Percentiles rank a stretch among this genome's conserved stretches.
phyloP scores from a whole-genome alignment of 53 echinoderm and acorn worm genomes.

The Echinarachnius parma region DNA sequence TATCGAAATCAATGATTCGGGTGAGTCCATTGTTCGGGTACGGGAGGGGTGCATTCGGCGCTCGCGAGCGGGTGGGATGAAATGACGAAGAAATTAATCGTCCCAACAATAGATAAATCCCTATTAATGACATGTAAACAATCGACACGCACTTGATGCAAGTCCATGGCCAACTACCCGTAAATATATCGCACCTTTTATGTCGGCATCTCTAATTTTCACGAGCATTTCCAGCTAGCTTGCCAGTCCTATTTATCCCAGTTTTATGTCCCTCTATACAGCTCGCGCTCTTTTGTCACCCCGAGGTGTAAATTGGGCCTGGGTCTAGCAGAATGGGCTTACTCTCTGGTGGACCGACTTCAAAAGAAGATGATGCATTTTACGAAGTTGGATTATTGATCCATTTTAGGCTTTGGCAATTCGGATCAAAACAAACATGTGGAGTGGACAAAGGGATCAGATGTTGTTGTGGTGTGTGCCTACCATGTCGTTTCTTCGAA shows the following conservation, averaged over 20 bases:
- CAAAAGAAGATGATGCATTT: conserved; percentile 22
- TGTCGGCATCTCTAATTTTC: background rate
- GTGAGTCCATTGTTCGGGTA: conserved; percentile 32
- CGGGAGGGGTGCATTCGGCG: conserved; percentile 12
- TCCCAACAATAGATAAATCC: background rate
- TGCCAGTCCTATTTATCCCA: conserved; percentile 2
- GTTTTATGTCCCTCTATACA: conserved; percentile 21
- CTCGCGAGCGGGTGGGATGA: background rate
- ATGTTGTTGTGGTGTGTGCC: background rate
- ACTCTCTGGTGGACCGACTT: conserved; percentile 1
- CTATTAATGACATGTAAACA: conserved; percentile 5
- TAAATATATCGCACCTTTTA: background rate
- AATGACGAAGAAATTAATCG: background rate
- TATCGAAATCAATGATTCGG: background rate
- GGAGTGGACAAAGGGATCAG: background rate
- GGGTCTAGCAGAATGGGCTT: background rate
- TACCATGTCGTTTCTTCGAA: background rate
- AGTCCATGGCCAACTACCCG: conserved; percentile 12
- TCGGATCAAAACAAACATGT: conserved; percentile 26
- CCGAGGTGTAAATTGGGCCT: conserved; percentile 5
- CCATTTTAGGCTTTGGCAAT: conserved; percentile 22
- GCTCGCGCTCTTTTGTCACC: conserved; percentile 3
- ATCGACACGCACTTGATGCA: background rate
- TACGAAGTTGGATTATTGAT: conserved; percentile 40
- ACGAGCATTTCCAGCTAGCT: conserved; percentile 22